phyloP scores from a whole-genome alignment of 1,140 invertebrate genomes.

The Intoshia linei region DNA sequence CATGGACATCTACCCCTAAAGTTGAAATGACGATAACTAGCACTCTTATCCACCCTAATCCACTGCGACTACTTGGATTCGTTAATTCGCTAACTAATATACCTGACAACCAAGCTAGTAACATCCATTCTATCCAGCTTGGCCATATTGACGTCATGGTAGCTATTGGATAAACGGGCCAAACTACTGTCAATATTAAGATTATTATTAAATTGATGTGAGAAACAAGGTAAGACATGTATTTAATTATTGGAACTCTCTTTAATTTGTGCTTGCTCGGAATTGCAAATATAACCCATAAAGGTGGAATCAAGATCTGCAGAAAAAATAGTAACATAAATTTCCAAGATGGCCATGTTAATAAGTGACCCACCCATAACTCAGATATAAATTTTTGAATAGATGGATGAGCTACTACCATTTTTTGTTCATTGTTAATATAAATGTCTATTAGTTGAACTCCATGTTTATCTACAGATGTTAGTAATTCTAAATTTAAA shows the following conservation, averaged over 20 bases:
- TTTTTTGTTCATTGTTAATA: slow-evolving; percentile 89
- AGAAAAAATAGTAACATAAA: slow-evolving; percentile 56
- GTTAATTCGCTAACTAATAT: slow-evolving; percentile 70
- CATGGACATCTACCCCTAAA: slow-evolving; percentile 54
- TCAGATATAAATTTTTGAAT: slow-evolving; percentile 38
- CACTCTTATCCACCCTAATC: slow-evolving; percentile 26
- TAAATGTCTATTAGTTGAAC: slow-evolving; percentile 77
- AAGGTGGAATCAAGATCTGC: slow-evolving; percentile 60
- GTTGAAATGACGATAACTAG: slow-evolving; percentile 63
- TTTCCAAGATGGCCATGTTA: slow-evolving; percentile 65
- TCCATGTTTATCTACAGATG: slow-evolving; percentile 51
- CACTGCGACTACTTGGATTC: slow-evolving; percentile 32
- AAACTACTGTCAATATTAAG: slow-evolving; percentile 48
- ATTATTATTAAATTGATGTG: slow-evolving; percentile 82
- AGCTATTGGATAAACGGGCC: slow-evolving; percentile 33
- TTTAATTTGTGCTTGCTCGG: slow-evolving; percentile 72
- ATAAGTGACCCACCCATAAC: slow-evolving; percentile 39
- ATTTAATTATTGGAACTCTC: slow-evolving; percentile 71
- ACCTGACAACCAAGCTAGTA: slow-evolving; percentile 72
- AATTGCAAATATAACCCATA: slow-evolving; percentile 77
- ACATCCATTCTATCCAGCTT: slow-evolving; percentile 74
- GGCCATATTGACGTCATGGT: slow-evolving; percentile 21
- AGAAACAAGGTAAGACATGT: slow-evolving; percentile 89
- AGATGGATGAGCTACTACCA: slow-evolving; percentile 33
- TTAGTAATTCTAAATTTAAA: slow-evolving; percentile 43